Evolutionary conservation across 2,113 vertebrate genomes (phyloP), one percentile per base, ranked within the genome.

Genomic region (Toxotes chatareus): DNA sequence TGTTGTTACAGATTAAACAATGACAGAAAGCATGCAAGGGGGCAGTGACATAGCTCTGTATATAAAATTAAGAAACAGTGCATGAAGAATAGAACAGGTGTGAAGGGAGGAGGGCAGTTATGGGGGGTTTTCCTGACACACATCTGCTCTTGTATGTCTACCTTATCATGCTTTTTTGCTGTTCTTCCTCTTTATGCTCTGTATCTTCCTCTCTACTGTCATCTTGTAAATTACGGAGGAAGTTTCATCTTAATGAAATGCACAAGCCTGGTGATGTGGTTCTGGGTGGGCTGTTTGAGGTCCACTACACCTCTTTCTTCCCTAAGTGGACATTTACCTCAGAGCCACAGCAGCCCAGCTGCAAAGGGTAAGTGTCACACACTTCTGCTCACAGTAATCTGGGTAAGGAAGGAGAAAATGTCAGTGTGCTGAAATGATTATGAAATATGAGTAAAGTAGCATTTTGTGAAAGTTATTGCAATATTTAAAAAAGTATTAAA

Each of bases 211-310:
- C 44, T 31, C 40, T 65, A 56, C 47, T 56, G 6, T 23, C 57
- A 19, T 65, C 44, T 27, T 91, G 91, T 68, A 70, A 56, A 59
- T 85, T 88, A 21, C 75, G 60, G 62, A 86, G 85, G 19, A 60
- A 69, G 6, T 93, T 93, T 70, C 11, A 27, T 21, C 80, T 93
- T 13, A 87, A 83, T 59, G 83, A 87, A 7, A 75, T 93, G 80
- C 42, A 51, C 46, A 76, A 81, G 65, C 10, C 80, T 21, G 92
- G 91, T 34, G 88, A 92, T 65, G 63, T 93, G 14, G 34, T 91
- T 44, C 63, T 93, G 3, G 91, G 92, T 27, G 91, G 92, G 6
- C 64, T 93, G 12, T 93, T 93, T 67, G 89, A 90, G 51, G 62
- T 92, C 17, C 88, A 92, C 46, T 77, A 80, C 32, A 66, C 79